Percentiles rank a stretch among this genome's conserved stretches.
These are phyloP conservation scores for Auanema sp. DNA, from an alignment of 2,888 invertebrate genomes.

Conservation along the genomic window DNA sequence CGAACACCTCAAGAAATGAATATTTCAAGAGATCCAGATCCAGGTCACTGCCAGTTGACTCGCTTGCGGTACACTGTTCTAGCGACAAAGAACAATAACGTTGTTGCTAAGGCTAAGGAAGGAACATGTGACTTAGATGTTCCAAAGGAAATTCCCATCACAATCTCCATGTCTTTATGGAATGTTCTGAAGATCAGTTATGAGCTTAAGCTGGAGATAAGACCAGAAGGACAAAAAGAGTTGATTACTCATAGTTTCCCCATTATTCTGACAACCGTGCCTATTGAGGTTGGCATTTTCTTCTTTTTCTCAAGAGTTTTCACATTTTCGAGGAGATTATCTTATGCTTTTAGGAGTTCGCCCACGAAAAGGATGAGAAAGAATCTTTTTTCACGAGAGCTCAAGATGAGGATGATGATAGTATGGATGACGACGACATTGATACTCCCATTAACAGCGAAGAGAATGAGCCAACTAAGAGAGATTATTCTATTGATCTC, in stretches of 20 bases:
- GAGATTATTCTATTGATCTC: constrained; percentile 41
- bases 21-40: constrained; percentile 35
- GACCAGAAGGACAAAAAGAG: constrained; percentile 30
- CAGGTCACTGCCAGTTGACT: constrained; percentile 34
- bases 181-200: constrained; percentile 40
- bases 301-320: neutral
- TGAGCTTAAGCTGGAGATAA: constrained; percentile 30
- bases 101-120: constrained; percentile 14
- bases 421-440: constrained; percentile 48
- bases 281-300: constrained; percentile 25
- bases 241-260: constrained; percentile 36
- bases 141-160: constrained; percentile 27
- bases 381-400: constrained; percentile 24
- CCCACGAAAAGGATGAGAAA: constrained; percentile 7
- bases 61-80: constrained; percentile 17
- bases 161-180: constrained; percentile 47
- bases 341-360: neutral
- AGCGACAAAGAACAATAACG: constrained; percentile 21
- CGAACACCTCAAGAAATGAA: too few species aligned
- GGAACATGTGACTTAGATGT: constrained; percentile 23
- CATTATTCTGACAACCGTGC: constrained; percentile 37
- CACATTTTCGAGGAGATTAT: neutral
- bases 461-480: constrained; percentile 11
- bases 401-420: constrained; percentile 45
- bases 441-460: constrained; percentile 43